These are phyloP conservation scores for Pseudotriccus pelzelni DNA, from an alignment of 2,797 vertebrate species.

Conservation along the genomic window DNA sequence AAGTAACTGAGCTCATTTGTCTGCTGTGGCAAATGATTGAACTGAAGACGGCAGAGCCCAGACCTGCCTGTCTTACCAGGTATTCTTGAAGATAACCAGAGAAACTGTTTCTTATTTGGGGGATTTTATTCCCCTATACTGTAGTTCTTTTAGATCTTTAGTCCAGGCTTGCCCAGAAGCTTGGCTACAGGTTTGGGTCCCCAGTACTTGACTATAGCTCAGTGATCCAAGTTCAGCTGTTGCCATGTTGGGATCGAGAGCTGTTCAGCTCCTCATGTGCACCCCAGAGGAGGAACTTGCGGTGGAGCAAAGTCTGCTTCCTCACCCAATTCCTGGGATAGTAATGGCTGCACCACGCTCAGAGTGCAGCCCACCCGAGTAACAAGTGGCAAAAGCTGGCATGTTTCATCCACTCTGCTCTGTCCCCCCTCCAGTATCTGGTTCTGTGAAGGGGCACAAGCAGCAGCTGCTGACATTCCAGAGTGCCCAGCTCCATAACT, in stretches of 20 bases:
- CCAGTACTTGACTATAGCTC: accelerated
- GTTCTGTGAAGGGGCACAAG: not conserved
- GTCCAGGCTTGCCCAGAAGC: not conserved
- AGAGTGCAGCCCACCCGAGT: accelerated
- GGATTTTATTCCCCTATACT: not conserved
- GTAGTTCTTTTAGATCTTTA: not conserved
- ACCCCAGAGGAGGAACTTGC: accelerated
- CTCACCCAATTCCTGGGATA: not conserved
- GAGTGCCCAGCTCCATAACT: not conserved
- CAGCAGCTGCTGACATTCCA: not conserved
- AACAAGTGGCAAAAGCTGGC: not conserved
- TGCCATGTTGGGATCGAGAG: not conserved
- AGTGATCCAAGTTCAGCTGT: not conserved
- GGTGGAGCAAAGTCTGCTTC: not conserved
- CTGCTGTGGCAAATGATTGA: not conserved
- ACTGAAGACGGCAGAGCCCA: not conserved
- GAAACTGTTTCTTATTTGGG: not conserved
- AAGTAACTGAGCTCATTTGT: not conserved
- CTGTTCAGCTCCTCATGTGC: not conserved
- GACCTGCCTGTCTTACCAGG: not conserved
- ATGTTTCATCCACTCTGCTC: accelerated
- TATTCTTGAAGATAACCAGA: not conserved
- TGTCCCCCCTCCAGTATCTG: not conserved
- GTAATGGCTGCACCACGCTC: accelerated
- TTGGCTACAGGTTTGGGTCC: not conserved